phyloP scores from a whole-genome alignment of 2,797 vertebrate genomes.

The Prionace glauca region DNA sequence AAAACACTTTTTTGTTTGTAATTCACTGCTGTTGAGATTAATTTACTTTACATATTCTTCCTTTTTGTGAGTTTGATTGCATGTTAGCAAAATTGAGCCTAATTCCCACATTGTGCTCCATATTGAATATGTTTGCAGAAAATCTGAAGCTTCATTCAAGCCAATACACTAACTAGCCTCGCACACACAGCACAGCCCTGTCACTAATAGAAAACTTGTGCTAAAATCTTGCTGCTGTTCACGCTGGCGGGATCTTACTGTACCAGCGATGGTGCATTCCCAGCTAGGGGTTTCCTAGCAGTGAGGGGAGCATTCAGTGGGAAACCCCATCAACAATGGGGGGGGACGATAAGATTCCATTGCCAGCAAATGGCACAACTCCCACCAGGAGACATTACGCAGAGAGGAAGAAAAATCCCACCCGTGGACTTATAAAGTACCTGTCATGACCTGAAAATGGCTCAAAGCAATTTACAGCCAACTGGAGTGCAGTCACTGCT shows the following conservation, averaged over 20 bases:
- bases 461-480: neutral
- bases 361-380: too few species aligned
- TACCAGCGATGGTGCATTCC: too few species aligned
- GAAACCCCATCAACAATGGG: too few species aligned
- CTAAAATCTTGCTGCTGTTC: too few species aligned
- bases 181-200: neutral
- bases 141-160: neutral
- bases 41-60: neutral
- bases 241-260: too few species aligned
- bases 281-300: too few species aligned
- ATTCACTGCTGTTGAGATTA: neutral
- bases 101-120: neutral
- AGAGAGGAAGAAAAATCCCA: too few species aligned
- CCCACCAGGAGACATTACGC: too few species aligned
- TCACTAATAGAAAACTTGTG: neutral
- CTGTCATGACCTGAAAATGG: neutral
- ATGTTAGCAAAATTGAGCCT: neutral
- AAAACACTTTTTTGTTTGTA: neutral
- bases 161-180: neutral
- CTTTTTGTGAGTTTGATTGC: neutral
- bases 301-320: too few species aligned
- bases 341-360: too few species aligned
- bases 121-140: neutral
- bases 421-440: neutral
- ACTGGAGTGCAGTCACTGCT: neutral